Conservation (phyloP, 2,113 vertebrate genomes). For the Camelus dromedarius region DNA sequence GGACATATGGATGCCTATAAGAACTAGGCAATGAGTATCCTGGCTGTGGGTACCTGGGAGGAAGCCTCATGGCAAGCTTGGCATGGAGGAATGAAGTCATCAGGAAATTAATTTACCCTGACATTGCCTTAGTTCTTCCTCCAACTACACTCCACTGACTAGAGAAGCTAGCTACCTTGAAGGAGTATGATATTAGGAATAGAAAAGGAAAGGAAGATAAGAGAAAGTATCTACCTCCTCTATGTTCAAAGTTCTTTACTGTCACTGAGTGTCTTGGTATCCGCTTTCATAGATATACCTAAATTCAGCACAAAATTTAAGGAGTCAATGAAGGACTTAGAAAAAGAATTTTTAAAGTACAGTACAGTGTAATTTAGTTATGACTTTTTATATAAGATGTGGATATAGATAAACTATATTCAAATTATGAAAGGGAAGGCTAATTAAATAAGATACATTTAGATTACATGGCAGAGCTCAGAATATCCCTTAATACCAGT, state of each 20-base stretch:
- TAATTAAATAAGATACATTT: constrained; percentile 49
- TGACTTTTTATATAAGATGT: not conserved
- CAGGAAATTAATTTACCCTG: not conserved
- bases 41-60: not conserved
- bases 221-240: not conserved
- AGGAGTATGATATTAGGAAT: not conserved
- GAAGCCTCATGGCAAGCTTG: not conserved
- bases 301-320: constrained; percentile 30
- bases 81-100: not conserved
- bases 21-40: not conserved
- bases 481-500: not conserved
- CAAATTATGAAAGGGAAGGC: constrained; percentile 5
- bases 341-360: not conserved
- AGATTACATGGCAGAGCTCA: not conserved
- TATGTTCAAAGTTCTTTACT: not conserved
- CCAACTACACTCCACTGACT: not conserved
- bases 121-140: not conserved
- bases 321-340: not conserved
- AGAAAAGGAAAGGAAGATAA: not conserved
- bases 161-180: not conserved
- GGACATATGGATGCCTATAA: not conserved
- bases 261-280: not conserved
- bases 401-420: constrained; percentile 4
- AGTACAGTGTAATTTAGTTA: not conserved
- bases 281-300: not conserved